phyloP scores from a whole-genome alignment of 2,797 vertebrate genomes.

The Coccyzus lansbergi region DNA sequence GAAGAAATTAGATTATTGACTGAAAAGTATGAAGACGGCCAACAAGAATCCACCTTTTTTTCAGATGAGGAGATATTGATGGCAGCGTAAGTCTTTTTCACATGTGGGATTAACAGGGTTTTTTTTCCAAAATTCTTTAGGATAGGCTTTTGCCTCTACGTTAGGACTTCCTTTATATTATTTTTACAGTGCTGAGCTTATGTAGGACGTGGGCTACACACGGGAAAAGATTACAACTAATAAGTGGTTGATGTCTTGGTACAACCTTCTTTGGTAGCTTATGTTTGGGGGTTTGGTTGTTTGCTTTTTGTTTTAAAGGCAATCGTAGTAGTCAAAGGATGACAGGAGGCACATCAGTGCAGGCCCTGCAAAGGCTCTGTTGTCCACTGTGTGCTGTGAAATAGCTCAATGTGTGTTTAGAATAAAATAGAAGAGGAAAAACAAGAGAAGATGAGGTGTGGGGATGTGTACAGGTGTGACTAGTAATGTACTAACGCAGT shows the following conservation, averaged over 20 bases:
- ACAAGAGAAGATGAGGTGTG: background rate
- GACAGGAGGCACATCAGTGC: rapidly evolving
- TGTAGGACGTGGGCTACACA: background rate
- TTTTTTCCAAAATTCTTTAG: background rate
- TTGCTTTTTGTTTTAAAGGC: background rate
- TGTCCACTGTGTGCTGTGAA: background rate
- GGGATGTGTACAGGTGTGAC: background rate
- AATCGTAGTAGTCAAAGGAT: background rate
- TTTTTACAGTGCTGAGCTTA: background rate
- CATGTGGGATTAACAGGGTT: background rate
- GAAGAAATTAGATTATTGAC: constrained; percentile 78
- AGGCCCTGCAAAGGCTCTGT: background rate
- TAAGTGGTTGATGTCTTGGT: background rate
- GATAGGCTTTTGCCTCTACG: background rate
- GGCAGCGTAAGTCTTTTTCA: constrained; percentile 72
- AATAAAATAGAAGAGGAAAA: too few species aligned
- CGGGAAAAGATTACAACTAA: background rate
- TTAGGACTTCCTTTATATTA: background rate
- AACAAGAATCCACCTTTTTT: constrained; percentile 51
- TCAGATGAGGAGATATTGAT: constrained; percentile 70
- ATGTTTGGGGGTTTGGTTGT: background rate
- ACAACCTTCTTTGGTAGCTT: background rate
- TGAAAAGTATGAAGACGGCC: constrained; percentile 61
- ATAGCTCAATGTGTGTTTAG: background rate
- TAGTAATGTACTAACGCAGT: background rate